A percentile compares a stretch with the other conserved stretches of the same genome.
Conservation (phyloP, 2,113 vertebrate species). For the Lagopus leucura region DNA sequence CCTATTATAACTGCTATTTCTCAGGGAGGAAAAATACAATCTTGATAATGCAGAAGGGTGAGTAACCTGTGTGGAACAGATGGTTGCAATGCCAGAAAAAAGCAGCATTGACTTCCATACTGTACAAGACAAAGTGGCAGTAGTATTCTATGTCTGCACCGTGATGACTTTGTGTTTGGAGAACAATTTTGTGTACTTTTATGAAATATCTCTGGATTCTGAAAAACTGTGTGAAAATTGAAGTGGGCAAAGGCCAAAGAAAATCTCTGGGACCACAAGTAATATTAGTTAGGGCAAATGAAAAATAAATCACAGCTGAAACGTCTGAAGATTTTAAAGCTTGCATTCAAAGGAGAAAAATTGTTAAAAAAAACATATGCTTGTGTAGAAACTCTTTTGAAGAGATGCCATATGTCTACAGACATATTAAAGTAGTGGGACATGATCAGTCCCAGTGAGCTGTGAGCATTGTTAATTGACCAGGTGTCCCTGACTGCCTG, state of each 20-base stretch:
- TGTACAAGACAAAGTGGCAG: background rate
- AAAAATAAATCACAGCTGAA: background rate
- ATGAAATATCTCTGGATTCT: background rate
- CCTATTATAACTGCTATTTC: slow-evolving; percentile 44
- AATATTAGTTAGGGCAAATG: background rate
- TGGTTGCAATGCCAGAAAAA: slow-evolving; percentile 26
- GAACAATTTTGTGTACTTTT: background rate
- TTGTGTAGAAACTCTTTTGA: background rate
- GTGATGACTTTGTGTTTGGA: background rate
- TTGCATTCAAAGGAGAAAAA: background rate
- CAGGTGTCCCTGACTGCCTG: background rate
- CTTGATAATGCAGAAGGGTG: slow-evolving; percentile 20
- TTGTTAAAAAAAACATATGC: background rate
- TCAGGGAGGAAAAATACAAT: slow-evolving; percentile 19
- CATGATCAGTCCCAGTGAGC: background rate
- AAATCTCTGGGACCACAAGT: background rate
- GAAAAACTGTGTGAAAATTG: background rate
- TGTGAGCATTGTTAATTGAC: background rate
- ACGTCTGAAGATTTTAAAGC: background rate
- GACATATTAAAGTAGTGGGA: background rate
- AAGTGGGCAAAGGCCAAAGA: slow-evolving; percentile 3
- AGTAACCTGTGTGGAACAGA: slow-evolving; percentile 33
- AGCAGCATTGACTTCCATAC: background rate
- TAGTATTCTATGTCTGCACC: background rate
- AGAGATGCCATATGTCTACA: background rate